Percentiles rank a stretch among this genome's conserved stretches.
Conservation (phyloP, 2,797 vertebrate species). For the Xenentodon cancila region DNA sequence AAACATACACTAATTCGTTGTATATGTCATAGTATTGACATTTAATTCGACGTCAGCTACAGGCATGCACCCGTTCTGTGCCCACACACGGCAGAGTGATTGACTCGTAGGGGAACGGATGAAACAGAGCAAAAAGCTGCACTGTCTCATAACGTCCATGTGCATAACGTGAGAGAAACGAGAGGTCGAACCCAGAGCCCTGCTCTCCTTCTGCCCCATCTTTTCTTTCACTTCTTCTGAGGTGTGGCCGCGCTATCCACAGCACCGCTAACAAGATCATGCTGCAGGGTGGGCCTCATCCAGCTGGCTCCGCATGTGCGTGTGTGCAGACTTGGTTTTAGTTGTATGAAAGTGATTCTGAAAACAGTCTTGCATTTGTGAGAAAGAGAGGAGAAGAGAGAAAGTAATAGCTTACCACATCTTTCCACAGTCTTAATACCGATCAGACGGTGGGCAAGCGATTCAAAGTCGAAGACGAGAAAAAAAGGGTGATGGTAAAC, state of each 20-base stretch:
- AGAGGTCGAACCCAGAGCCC: slow-evolving; percentile 43
- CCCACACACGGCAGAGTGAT: slow-evolving; percentile 23
- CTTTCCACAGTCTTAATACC: slow-evolving; percentile 58
- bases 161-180: slow-evolving; percentile 62
- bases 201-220: slow-evolving; percentile 46
- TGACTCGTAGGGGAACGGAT: slow-evolving; percentile 1
- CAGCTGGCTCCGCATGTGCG: slow-evolving; percentile 63
- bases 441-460: slow-evolving; percentile 48
- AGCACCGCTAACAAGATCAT: slow-evolving; percentile 79
- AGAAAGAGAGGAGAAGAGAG: slow-evolving; percentile 14
- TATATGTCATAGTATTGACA: slow-evolving; percentile 8
- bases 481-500: slow-evolving; percentile 37
- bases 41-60: slow-evolving; percentile 24
- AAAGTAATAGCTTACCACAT: slow-evolving; percentile 53
- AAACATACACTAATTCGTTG: too few species aligned
- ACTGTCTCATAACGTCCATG: slow-evolving; percentile 41
- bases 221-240: slow-evolving; percentile 65
- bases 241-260: slow-evolving; percentile 73
- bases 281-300: slow-evolving; percentile 74
- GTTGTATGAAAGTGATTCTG: slow-evolving; percentile 54
- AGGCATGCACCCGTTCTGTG: slow-evolving; percentile 22
- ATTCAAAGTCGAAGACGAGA: slow-evolving; percentile 54
- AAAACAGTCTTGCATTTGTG: slow-evolving; percentile 44
- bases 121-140: slow-evolving; percentile 40
- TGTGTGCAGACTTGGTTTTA: slow-evolving; percentile 46